Conservation (phyloP, 2,113 vertebrate genomes). For the Forbesichthys agassizii region DNA sequence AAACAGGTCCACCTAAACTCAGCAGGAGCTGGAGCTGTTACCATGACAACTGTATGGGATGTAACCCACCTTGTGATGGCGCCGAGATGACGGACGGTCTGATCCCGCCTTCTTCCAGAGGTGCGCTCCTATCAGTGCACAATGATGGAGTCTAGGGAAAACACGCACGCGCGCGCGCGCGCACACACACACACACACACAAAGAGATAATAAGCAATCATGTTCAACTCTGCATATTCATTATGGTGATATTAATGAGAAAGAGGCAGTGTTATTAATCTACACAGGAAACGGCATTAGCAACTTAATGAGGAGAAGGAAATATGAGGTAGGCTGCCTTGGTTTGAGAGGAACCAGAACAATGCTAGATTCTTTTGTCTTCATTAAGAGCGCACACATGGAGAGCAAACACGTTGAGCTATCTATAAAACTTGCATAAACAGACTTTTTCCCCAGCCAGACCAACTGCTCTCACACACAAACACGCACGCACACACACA, state of each 20-base stretch:
- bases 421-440: constrained; percentile 33
- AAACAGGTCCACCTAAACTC: constrained; percentile 63
- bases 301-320: constrained; percentile 57
- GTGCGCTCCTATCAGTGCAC: constrained; percentile 44
- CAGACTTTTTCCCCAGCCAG: constrained; percentile 20
- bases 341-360: constrained; percentile 1
- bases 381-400: constrained; percentile 30
- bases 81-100: constrained; percentile 65
- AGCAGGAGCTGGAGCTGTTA: constrained; percentile 55
- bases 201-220: constrained; percentile 48
- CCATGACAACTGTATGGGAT: constrained; percentile 72
- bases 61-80: constrained; percentile 71
- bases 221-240: constrained; percentile 44
- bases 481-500: constrained; percentile 4
- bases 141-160: constrained; percentile 51
- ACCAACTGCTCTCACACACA: constrained; percentile 8
- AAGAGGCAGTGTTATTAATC: constrained; percentile 66
- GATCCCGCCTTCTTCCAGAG: constrained; percentile 42
- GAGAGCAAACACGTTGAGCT: constrained; percentile 24
- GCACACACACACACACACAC: constrained; percentile 11
- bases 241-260: constrained; percentile 56
- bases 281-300: constrained; percentile 62
- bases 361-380: constrained; percentile 46
- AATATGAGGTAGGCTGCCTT: constrained; percentile 17
- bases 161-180: not conserved